Evolutionary conservation across 2,797 vertebrate genomes (phyloP), one percentile per base, ranked within the genome.

Genomic region (Channa striata): DNA sequence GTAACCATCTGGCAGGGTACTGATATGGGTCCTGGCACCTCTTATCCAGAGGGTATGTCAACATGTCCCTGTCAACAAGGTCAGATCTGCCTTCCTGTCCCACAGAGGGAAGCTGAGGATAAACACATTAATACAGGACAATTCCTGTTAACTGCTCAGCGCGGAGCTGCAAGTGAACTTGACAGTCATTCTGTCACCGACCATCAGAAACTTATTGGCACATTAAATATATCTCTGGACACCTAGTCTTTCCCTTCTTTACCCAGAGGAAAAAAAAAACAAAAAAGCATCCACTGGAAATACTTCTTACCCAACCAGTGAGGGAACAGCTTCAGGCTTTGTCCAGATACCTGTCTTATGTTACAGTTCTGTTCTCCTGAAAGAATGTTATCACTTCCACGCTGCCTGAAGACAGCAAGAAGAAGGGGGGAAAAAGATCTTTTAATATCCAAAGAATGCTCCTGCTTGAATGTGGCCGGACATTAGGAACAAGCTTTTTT

Each of bases 381-480:
- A 85, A 80, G 86, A 92, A 85, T 90, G 77, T 89, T 89, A 88
- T 90, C 75, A 46, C 60, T 58, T 36, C 42, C 39, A 43, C 5
- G 17, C 53, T 74, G 63, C 77, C 84, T 74, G 78, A 71, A 65
- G 72, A 84, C 74, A 83, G n/a, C n/a, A n/a, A n/a, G 51, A 74
- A 77, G 75, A 61, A 17, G 19, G 17, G 33, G 54, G 56, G 42
- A 53, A 75, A 70, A 68, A 64, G 43, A 23, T 48, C n/a, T 65
- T 88, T 87, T 90, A 90, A 90, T 92, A 91, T 89, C 84, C 59
- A 12, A 82, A 84, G 89, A 91, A 92, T 91, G 67, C 72, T 51
- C 81, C 64, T 40, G 61, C 68, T 80, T 80, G 48, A 70, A 67
- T 74, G 76, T 50, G 78, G 74, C 81, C 8, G 46, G 78, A 87